Base-by-base conservation (phyloP, 2,888 invertebrate genomes). In the Steromphala cineraria region DNA sequence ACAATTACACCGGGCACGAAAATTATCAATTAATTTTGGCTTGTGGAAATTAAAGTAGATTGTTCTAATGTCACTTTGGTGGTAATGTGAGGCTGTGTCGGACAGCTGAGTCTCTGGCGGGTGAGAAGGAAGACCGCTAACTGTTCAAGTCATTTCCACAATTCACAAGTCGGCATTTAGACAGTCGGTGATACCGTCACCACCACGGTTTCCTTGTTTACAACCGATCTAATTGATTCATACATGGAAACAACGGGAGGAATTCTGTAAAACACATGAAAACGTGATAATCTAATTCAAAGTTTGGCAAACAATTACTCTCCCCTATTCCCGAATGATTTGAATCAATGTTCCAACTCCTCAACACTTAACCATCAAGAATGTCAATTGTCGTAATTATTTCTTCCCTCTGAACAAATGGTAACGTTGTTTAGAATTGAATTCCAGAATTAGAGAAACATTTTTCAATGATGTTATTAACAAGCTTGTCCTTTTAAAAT, bases 1-100 rank as follows among this genome's bases (percentile, higher is more conserved):
- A 62, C 62, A 62, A 62, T 62, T 62, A 62, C 62, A 13, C 62
- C 28, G 28, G 28, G 28, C 62, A 62, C 62, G 62, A 62, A 62
- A 62, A 62, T 62, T 62, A 62, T 62, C 62, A 62, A 62, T 62
- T 62, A 62, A 62, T 62, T 62, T 62, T 15, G 62, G 28, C 62
- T 62, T 62, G 62, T 62, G 62, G 62, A 62, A 62, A 62, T 62
- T 62, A 62, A 62, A 62, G 62, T 28, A 62, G 62, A 62, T 62
- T 62, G 62, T 62, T 62, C 62, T 62, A 62, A 62, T 62, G 62
- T 62, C 62, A 62, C 15, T 62, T 24, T 62, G 62, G 24, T 62
- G 62, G 62, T 62, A 62, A 62, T 62, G 13, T 62, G 62, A 24
- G 24, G 24, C 24, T n/a, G 28, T 15, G 13, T 24, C 13, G 62